phyloP scores from a whole-genome alignment of 2,888 invertebrate species.

The Boloria selene region DNA sequence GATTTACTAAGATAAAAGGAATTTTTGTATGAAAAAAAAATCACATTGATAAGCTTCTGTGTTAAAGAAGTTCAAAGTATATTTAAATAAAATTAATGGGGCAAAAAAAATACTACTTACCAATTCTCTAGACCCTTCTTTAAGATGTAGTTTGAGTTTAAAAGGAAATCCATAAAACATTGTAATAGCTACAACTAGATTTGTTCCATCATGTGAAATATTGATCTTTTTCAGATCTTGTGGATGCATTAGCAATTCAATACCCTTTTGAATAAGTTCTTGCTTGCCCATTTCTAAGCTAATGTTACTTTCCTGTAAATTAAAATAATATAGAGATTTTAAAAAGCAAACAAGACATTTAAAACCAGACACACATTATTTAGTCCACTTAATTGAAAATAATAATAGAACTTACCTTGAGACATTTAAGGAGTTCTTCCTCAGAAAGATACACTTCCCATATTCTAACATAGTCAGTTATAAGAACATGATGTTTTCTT shows the following conservation, averaged over 20 bases:
- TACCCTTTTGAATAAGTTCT: conserved; percentile 54
- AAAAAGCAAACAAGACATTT: neutral
- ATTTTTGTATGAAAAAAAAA: too few species aligned
- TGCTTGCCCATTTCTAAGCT: conserved; percentile 53
- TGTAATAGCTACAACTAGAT: conserved; percentile 48
- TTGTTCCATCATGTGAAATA: conserved; percentile 42
- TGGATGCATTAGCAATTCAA: conserved; percentile 53
- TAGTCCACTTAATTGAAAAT: neutral
- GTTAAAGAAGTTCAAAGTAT: neutral
- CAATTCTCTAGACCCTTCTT: conserved; percentile 55
- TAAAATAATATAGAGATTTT: conserved; percentile 18
- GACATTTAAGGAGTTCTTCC: conserved; percentile 48
- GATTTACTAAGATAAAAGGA: too few species aligned
- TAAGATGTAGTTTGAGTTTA: conserved; percentile 50
- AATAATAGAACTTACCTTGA: conserved; percentile 49
- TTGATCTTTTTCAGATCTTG: conserved; percentile 49
- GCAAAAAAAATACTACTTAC: conserved; percentile 44
- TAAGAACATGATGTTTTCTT: conserved; percentile 21
- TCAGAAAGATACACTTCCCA: conserved; percentile 51
- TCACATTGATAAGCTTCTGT: too few species aligned
- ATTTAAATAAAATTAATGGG: neutral
- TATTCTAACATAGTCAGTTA: conserved; percentile 38
- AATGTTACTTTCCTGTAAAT: conserved; percentile 58
- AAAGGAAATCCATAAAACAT: conserved; percentile 54
- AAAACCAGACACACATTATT: neutral